phyloP scores from a whole-genome alignment of 35 echinoderm and acorn worm genomes.

The Amphiura filiformis region DNA sequence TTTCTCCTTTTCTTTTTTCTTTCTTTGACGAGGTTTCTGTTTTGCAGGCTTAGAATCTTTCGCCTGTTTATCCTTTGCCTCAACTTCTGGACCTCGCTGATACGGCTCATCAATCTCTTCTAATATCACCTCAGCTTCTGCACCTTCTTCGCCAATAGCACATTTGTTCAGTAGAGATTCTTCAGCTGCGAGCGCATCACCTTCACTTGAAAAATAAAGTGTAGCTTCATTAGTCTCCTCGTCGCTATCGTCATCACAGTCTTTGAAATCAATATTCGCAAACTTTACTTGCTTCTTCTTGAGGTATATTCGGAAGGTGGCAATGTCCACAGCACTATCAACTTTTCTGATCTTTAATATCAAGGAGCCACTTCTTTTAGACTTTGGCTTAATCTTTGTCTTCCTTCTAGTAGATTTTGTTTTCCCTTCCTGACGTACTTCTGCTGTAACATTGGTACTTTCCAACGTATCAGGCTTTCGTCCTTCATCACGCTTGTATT shows the following conservation, averaged over 20 bases:
- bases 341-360: neutral
- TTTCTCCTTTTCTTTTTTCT: neutral
- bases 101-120: neutral
- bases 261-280: neutral
- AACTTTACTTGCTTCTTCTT: neutral
- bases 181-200: neutral
- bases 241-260: neutral
- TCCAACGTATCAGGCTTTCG: neutral
- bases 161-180: neutral
- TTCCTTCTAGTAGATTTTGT: neutral
- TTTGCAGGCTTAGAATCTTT: neutral
- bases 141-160: neutral
- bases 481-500: neutral
- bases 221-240: neutral
- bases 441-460: neutral
- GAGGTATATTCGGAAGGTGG: neutral
- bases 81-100: neutral
- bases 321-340: neutral
- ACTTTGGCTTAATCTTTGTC: neutral
- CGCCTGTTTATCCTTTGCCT: too few species aligned
- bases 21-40: neutral
- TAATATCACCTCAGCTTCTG: neutral
- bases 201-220: neutral
- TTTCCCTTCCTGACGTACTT: neutral
- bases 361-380: neutral